Base-by-base conservation (phyloP, 2,797 vertebrate species). In the Spinus olivaceus region DNA sequence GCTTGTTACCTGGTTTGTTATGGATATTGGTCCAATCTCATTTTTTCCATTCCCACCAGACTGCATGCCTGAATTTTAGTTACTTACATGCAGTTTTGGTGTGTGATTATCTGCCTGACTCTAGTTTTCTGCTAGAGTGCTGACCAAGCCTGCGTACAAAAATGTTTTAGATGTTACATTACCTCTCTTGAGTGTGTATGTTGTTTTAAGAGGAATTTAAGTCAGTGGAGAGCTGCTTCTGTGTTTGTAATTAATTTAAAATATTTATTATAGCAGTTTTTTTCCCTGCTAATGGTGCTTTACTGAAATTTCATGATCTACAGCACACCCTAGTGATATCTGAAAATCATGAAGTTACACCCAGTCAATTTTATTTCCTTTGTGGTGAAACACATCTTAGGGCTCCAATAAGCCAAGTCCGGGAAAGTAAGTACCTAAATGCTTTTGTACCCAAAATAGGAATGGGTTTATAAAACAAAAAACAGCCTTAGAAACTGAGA, bases 301-400 rank as follows among this genome's bases (percentile, higher is more conserved):
- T 82, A 69, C 63, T 53, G 79, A 92, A 93, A 98, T 98, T 97
- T 86, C 88, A 82, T 96, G 96, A 97, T 94, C 97, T 97, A 90
- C 60, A 93, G 95, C 97, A 88, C 97, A 97, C 97, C 90, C 98
- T 97, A 94, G 97, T 95, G 98, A 95, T 92, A 54, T 4, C 30
- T 91, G 83, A 59, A 13, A 79, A 70, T 90, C 65, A 53, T 14
- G 56, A 87, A 95, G 73, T 64, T 61, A 81, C 79, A 90, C 27
- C 60, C 71, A 47, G 56, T 19, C 69, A 46, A 27, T 91, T 91
- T 78, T 85, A 64, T 42, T 82, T 57, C n/a, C 27, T 83, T 74
- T 81, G 64, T 64, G 49, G 19, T 20, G 50, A 92, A 93, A n/a
- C 51, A 71, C 24, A 54, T 28, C 32, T 65, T 88, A 72, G 20